Evolutionary conservation across 2,888 invertebrate species (phyloP).

Genomic region (Parelbella ahira): DNA sequence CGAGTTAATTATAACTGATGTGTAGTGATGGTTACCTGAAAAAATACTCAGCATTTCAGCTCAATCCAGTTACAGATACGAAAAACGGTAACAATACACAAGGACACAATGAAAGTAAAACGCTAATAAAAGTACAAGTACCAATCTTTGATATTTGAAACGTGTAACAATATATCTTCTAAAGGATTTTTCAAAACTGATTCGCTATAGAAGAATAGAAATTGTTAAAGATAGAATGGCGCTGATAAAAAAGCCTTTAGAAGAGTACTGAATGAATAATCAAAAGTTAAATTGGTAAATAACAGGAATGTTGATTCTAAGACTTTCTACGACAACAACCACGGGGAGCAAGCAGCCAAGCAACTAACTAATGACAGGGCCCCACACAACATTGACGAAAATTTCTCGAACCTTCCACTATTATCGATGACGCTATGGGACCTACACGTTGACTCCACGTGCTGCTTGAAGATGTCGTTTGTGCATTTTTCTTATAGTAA

Average conservation of each 20-base stretch:
- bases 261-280: no score
- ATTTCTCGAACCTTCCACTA: conserved; percentile 63
- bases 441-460: conserved; percentile 63
- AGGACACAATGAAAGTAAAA: no score
- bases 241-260: conserved; percentile 6
- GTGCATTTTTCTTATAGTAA: conserved; percentile 43
- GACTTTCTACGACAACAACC: conserved; percentile 40
- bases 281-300: neutral
- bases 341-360: conserved; percentile 45
- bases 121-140: no score
- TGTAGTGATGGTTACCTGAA: conserved; percentile 67
- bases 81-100: no score
- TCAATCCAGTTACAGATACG: neutral
- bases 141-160: no score
- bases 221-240: no score
- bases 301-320: conserved; percentile 6
- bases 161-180: neutral
- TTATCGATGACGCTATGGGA: conserved; percentile 61
- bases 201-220: no score
- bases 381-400: conserved; percentile 47
- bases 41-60: conserved; percentile 29
- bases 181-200: conserved; percentile 5
- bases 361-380: conserved; percentile 45
- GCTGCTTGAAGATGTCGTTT: conserved; percentile 65
- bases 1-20: conserved; percentile 48